Evolutionary conservation across 2,797 vertebrate genomes (phyloP).

Genomic region (Merluccius polli): DNA sequence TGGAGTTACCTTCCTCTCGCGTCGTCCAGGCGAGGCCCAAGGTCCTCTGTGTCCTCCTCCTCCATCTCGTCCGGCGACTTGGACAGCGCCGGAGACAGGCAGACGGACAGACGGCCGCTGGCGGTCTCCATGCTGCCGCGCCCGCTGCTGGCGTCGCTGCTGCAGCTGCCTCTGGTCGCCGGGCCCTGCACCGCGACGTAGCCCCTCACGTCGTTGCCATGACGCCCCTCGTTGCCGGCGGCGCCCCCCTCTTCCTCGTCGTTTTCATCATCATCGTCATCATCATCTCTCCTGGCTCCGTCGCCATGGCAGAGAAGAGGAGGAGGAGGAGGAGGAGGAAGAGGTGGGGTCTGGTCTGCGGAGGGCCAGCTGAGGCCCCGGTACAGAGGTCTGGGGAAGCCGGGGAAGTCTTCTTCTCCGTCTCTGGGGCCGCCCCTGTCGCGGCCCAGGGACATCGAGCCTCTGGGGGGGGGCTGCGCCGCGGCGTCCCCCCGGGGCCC

Average conservation of each 20-base stretch:
- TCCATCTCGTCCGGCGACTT: conserved; percentile 62
- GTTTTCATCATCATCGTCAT: not conserved
- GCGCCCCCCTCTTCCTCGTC: conserved; percentile 2
- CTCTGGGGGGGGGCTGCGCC: conserved; percentile 17
- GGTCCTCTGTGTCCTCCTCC: conserved; percentile 52
- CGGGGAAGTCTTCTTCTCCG: not conserved
- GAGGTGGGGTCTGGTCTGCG: conserved; percentile 23
- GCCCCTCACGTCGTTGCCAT: conserved; percentile 22
- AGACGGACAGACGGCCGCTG: conserved; percentile 56
- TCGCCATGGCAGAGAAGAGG: not conserved
- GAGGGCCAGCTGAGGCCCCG: conserved; percentile 36
- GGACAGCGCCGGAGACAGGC: conserved; percentile 61
- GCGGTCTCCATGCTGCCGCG: conserved; percentile 81
- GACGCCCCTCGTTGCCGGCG: conserved; percentile 8
- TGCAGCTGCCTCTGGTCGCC: conserved; percentile 66
- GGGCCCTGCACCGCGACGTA: not conserved
- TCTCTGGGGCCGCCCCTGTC: not conserved
- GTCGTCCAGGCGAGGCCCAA: conserved; percentile 30
- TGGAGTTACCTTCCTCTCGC: conserved; percentile 61
- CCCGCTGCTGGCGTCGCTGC: conserved; percentile 76
- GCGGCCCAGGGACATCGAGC: too few species aligned
- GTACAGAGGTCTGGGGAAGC: conserved; percentile 10
- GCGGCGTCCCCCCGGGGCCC: conserved; percentile 12
- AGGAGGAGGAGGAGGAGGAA: not conserved
- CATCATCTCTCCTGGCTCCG: not conserved